Evolutionary conservation across 2,888 invertebrate genomes (phyloP), one percentile per base, ranked within the genome.

Genomic region (Helobdella robusta): DNA sequence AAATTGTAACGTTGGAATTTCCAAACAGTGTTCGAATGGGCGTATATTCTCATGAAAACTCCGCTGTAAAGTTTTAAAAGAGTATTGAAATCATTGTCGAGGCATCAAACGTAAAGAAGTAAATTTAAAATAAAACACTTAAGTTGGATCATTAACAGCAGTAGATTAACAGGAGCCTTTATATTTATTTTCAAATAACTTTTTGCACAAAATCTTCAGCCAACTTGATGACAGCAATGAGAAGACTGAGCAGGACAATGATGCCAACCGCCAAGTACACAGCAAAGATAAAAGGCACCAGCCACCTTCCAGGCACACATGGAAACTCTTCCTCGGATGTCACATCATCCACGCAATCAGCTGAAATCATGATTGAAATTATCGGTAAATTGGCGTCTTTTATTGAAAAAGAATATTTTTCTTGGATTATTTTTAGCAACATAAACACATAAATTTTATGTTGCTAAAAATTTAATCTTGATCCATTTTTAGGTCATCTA

Each of bases 21-120:
- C 97, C 97, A 98, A 80, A 91, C 90, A 85, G 95, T 91, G 82
- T 92, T 90, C 69, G 95, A 91, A 76, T 91, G 88, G 71, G 91
- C 89, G 82, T 94, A 94, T 74, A 94, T 91, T 83, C 91, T 77
- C 61, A 80, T 76, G 74, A 82, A 83, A 25, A 82, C 82, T 71
- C 81, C 81, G 74, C 82, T 83, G 75, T 18, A 28, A 62, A 60
- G 8, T 23, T 15, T 23, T 25, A 20, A n/a, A 46, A 50, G 32
- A 46, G 46, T 1, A 61, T 25, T 18, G 1, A 18, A 18, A 20
- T 25, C 23, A 15, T n/a, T 1, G 11, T 40, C n/a, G 44, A 40
- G 11, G n/a, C n/a, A 40, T 15, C n/a, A n/a, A n/a, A n/a, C n/a
- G n/a, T n/a, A n/a, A n/a, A n/a, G n/a, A n/a, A n/a, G n/a, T n/a